Evolutionary conservation across 2,888 invertebrate species (phyloP).

Genomic region (Epistrophe eligans): DNA sequence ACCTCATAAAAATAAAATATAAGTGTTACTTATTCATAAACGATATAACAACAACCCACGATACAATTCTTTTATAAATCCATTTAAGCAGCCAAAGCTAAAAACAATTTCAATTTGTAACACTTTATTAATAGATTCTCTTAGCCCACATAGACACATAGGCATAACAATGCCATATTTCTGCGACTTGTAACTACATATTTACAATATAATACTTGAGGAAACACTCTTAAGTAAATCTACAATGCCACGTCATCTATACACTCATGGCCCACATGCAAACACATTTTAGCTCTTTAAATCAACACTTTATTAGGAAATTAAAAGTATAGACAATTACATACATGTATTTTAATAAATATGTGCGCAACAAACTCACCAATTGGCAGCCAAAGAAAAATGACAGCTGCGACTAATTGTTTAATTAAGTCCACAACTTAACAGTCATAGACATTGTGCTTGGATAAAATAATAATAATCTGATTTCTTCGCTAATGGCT

Average conservation of each 20-base stretch:
- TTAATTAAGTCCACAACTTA: constrained; percentile 50
- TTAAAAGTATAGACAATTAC: neutral
- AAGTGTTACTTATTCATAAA: constrained; percentile 35
- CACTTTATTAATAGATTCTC: constrained; percentile 67
- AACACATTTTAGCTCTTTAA: constrained; percentile 8
- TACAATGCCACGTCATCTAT: constrained; percentile 18
- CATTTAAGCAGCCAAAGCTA: neutral
- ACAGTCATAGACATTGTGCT: neutral
- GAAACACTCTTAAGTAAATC: neutral
- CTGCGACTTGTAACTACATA: neutral
- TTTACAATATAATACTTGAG: neutral
- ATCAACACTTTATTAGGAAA: constrained; percentile 48
- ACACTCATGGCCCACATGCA: constrained; percentile 7
- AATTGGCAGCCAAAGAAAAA: constrained; percentile 5
- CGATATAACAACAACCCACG: constrained; percentile 33
- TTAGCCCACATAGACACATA: constrained; percentile 65
- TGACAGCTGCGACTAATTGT: constrained; percentile 64
- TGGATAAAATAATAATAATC: constrained; percentile 2
- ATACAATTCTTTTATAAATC: constrained; percentile 18
- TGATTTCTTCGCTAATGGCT: neutral
- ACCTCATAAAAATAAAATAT: constrained; percentile 54
- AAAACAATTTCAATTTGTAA: constrained; percentile 65
- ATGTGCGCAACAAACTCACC: constrained; percentile 7
- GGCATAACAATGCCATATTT: constrained; percentile 47
- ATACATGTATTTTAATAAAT: constrained; percentile 51